These are phyloP conservation scores for Zaprionus africanus DNA, from an alignment of 1,140 invertebrate genomes.

Conservation along the genomic window DNA sequence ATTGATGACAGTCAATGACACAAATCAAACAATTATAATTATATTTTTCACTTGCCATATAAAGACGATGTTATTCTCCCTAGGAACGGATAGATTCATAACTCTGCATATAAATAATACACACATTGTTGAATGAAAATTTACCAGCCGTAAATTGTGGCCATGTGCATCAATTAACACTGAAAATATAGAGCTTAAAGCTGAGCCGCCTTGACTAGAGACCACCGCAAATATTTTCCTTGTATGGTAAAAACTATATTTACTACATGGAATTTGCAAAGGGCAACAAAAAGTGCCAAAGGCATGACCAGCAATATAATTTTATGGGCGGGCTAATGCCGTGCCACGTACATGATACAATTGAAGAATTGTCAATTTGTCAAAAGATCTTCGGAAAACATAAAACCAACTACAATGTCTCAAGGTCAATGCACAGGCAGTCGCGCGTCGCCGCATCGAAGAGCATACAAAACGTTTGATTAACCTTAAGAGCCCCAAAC, in stretches of 20 bases:
- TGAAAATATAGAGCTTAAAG: constrained; percentile 9
- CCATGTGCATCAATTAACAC: constrained; percentile 41
- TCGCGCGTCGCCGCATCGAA: constrained; percentile 42
- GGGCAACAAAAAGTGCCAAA: constrained; percentile 48
- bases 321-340: constrained; percentile 43
- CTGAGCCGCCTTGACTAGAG: constrained; percentile 41
- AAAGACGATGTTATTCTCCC: not conserved
- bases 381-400: constrained; percentile 45
- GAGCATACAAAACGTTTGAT: constrained; percentile 77
- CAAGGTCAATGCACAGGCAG: constrained; percentile 67
- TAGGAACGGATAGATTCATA: not conserved
- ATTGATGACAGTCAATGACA: constrained; percentile 2
- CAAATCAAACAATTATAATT: not conserved
- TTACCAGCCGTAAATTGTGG: constrained; percentile 5
- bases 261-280: constrained; percentile 64
- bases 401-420: constrained; percentile 49
- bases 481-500: constrained; percentile 68
- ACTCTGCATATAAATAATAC: not conserved
- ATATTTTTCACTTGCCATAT: not conserved
- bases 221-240: constrained; percentile 34
- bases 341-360: constrained; percentile 58
- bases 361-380: constrained; percentile 71
- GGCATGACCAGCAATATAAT: constrained; percentile 74
- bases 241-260: constrained; percentile 7
- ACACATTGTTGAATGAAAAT: not conserved